Percentiles rank a stretch among this genome's conserved stretches.
Conservation (phyloP, 2,797 vertebrate species). For the Arrhamphus sclerolepis region DNA sequence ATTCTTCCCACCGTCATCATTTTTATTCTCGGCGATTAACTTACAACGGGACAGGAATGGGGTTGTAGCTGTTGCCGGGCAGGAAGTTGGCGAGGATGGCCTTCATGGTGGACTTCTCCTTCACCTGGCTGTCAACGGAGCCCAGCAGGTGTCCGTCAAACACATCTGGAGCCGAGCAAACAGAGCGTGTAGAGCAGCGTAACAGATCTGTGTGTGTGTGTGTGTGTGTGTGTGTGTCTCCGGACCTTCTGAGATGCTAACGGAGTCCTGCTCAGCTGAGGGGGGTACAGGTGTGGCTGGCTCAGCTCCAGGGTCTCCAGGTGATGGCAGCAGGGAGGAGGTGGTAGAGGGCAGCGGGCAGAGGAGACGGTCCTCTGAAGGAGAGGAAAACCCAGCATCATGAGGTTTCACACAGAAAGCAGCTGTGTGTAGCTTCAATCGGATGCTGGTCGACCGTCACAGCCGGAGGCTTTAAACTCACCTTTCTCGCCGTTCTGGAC, state of each 20-base stretch:
- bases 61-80: constrained; percentile 95
- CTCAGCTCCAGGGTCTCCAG: constrained; percentile 85
- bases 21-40: too few relatives aligned
- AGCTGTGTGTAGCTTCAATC: too few relatives aligned
- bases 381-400: constrained; percentile 8
- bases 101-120: constrained; percentile 99
- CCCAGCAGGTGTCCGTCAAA: constrained; percentile 94
- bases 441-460: too few relatives aligned
- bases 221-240: neutral
- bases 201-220: neutral
- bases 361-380: constrained; percentile 92
- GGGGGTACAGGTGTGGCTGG: constrained; percentile 72
- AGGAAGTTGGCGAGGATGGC: constrained; percentile 97
- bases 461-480: constrained; percentile 50
- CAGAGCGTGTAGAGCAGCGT: neutral
- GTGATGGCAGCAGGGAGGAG: constrained; percentile 85
- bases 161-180: constrained; percentile 81
- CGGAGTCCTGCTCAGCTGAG: constrained; percentile 86
- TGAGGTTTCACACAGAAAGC: too few relatives aligned
- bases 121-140: constrained; percentile 95
- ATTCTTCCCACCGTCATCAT: too few relatives aligned
- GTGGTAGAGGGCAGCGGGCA: constrained; percentile 85
- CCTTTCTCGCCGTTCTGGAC: constrained; percentile 95
- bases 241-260: constrained; percentile 90
- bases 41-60: constrained; percentile 97